These are phyloP conservation scores for Micromesistius poutassou DNA, from an alignment of 2,797 vertebrate species.

Conservation along the genomic window DNA sequence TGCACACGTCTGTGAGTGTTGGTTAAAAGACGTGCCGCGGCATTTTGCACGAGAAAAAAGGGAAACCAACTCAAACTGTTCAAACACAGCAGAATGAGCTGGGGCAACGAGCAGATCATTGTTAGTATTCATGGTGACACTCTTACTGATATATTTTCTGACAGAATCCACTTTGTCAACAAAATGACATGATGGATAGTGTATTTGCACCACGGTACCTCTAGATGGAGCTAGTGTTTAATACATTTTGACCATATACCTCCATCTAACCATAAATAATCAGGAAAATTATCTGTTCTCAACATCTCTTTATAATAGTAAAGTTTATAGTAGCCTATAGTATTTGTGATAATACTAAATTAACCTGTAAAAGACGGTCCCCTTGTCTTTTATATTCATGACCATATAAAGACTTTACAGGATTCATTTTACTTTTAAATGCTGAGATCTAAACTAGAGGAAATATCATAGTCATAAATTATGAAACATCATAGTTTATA, in stretches of 20 bases:
- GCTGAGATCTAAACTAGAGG: background rate
- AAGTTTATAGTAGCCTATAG: background rate
- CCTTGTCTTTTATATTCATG: background rate
- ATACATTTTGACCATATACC: background rate
- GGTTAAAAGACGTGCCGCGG: too few relatives aligned
- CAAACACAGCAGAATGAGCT: too few relatives aligned
- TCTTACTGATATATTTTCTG: too few relatives aligned
- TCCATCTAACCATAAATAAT: background rate
- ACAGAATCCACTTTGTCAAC: too few relatives aligned
- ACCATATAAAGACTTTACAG: background rate
- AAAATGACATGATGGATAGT: too few relatives aligned
- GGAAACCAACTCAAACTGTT: too few relatives aligned
- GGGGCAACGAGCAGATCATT: too few relatives aligned
- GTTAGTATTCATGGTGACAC: too few relatives aligned
- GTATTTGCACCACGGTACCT: conserved; percentile 17
- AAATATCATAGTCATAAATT: too few relatives aligned
- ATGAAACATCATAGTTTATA: background rate
- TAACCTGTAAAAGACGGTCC: background rate
- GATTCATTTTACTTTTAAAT: too few relatives aligned
- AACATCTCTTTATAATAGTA: background rate
- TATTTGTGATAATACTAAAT: background rate
- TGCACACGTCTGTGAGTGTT: too few relatives aligned
- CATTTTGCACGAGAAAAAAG: too few relatives aligned
- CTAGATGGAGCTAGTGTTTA: conserved; percentile 44
- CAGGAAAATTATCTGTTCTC: background rate